Conservation (phyloP, 2,888 invertebrate species). For the Agonopterix alstromeriana region DNA sequence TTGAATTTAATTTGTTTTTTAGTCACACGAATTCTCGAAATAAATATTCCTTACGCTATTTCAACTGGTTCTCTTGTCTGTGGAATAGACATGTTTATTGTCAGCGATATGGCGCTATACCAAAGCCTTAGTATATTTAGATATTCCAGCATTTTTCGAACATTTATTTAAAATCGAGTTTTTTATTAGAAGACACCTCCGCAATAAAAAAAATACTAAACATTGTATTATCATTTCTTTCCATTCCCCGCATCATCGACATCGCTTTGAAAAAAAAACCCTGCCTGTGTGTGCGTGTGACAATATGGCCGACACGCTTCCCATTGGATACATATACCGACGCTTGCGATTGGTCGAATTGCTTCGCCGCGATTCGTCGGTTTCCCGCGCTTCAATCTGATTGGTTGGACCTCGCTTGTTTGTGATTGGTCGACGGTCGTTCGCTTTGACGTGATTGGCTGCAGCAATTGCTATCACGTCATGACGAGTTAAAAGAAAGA, state of each 20-base stretch:
- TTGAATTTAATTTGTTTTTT: too few relatives aligned
- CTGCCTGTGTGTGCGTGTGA: conserved; percentile 40
- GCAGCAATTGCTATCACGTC: conserved; percentile 86
- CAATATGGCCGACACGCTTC: conserved; percentile 24
- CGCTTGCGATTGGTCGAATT: conserved; percentile 27
- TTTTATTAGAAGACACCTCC: too few relatives aligned
- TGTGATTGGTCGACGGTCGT: conserved; percentile 17
- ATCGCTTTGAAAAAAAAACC: conserved; percentile 41
- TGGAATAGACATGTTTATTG: too few relatives aligned
- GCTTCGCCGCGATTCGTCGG: conserved; percentile 19
- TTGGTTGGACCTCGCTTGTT: conserved; percentile 17
- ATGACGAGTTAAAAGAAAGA: conserved; percentile 90
- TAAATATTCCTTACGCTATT: too few relatives aligned
- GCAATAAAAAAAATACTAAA: too few relatives aligned
- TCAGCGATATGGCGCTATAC: too few relatives aligned
- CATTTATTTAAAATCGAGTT: too few relatives aligned
- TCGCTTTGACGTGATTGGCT: conserved; percentile 4
- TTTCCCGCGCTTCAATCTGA: conserved; percentile 12
- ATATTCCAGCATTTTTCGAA: too few relatives aligned
- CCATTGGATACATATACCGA: conserved; percentile 32
- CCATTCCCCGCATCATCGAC: conserved; percentile 35
- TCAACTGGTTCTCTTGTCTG: too few relatives aligned
- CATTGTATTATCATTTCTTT: conserved; percentile 25
- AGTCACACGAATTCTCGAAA: too few relatives aligned
- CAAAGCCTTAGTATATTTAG: too few relatives aligned